A percentile compares a stretch with the other conserved stretches of the same genome.
These are phyloP conservation scores for Lacerta agilis DNA, from an alignment of 2,797 vertebrate genomes.

Conservation along the genomic window DNA sequence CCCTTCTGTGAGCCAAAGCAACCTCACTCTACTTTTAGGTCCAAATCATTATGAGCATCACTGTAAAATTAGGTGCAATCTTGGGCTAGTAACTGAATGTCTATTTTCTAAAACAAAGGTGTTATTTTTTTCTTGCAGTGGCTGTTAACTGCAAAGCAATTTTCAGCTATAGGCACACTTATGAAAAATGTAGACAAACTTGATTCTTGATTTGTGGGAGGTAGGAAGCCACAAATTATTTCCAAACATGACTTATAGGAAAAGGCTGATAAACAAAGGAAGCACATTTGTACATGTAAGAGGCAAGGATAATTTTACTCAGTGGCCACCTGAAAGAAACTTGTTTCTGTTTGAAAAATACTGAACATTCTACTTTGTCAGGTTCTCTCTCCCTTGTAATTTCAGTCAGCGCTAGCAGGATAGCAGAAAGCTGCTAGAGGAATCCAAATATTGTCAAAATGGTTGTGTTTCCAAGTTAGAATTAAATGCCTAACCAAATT, in stretches of 20 bases:
- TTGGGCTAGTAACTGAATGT: neutral
- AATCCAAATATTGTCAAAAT: neutral
- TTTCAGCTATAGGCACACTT: neutral
- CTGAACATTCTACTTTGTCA: neutral
- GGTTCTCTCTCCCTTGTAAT: neutral
- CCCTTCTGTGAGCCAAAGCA: neutral
- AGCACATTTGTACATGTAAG: neutral
- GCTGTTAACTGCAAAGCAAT: neutral
- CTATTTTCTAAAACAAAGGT: neutral
- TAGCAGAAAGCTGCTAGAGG: neutral
- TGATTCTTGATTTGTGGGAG: neutral
- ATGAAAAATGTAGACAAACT: constrained; percentile 16
- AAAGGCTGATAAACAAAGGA: neutral
- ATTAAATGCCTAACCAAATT: neutral
- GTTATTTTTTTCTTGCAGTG: neutral
- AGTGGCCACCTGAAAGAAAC: neutral
- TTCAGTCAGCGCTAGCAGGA: neutral
- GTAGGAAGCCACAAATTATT: neutral
- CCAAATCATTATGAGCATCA: neutral
- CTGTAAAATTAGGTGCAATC: neutral
- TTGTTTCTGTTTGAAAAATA: neutral
- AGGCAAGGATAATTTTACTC: neutral
- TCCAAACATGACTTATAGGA: neutral
- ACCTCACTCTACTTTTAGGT: neutral
- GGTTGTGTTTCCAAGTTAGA: neutral